Base-by-base conservation (phyloP, 2,888 invertebrate genomes). In the Thera obeliscata region DNA sequence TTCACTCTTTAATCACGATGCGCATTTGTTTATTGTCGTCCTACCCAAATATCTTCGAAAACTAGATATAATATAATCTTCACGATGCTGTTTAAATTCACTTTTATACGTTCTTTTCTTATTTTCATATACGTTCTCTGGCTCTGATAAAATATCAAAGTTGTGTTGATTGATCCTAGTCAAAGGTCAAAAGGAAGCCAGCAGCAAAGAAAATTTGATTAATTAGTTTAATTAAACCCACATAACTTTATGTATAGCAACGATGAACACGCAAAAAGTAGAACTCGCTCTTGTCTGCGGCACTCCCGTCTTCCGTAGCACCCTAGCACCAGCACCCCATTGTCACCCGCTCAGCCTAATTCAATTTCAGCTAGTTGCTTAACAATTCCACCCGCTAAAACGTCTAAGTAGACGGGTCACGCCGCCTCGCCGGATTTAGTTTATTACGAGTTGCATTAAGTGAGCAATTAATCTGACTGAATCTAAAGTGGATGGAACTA, bases 381-480 rank as follows among this genome's bases (percentile, higher is more conserved):
- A 88, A 88, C 88, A 87, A 87, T 86, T 83, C 83, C 83, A 85
- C 81, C 79, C 79, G 75, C 85, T 83, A 84, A 86, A 87, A 83
- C 82, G 80, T 84, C 84, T 86, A 85, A 88, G 85, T 87, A 86
- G 86, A 87, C 82, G 83, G 84, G 85, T 87, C 87, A 86, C 84
- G 83, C 81, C 79, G 82, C 79, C 79, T 80, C 79, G 82, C 79
- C 79, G 78, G 84, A 87, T 90, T 89, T 85, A 86, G 85, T 88
- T 88, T 86, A 87, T 88, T 87, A 87, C 86, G 79, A 88, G 79
- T 80, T 83, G 80, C 83, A 84, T 87, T 88, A 88, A 87, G 82
- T 84, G 83, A 84, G 80, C 84, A 87, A 88, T 87, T 87, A 85
- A 87, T 87, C 83, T 73, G 70, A 71, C 74, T 81, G 78, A 85